These are phyloP conservation scores for Petrolisthes manimaculis DNA, from an alignment of 2,888 invertebrate species.

Conservation along the genomic window DNA sequence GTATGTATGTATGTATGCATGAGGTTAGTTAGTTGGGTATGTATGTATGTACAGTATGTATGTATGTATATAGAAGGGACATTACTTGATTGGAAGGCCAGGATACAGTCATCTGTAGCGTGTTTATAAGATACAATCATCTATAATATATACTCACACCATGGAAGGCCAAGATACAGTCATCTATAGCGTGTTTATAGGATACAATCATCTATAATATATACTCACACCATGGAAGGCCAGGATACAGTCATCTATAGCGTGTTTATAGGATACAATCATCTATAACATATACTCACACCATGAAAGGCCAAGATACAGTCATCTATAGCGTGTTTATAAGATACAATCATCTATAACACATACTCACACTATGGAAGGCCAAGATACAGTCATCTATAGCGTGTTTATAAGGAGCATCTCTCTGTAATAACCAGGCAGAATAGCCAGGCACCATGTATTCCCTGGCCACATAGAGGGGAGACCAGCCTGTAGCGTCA, in stretches of 20 bases:
- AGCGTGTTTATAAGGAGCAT: slow-evolving; percentile 21
- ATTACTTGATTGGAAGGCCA: no score
- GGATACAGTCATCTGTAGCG: background rate
- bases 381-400: slow-evolving; percentile 22
- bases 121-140: background rate
- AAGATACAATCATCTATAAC: background rate
- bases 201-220: background rate
- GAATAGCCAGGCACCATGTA: slow-evolving; percentile 14
- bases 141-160: background rate
- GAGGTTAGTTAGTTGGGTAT: background rate
- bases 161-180: background rate
- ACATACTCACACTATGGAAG: background rate
- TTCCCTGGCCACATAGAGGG: slow-evolving; percentile 22
- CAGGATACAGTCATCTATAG: slow-evolving; percentile 19
- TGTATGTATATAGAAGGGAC: background rate
- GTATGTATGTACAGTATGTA: background rate
- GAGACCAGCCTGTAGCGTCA: slow-evolving; percentile 10
- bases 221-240: slow-evolving; percentile 13
- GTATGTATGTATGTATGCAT: background rate
- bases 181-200: background rate
- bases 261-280: slow-evolving; percentile 21
- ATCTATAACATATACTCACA: background rate
- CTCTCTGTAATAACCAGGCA: slow-evolving; percentile 14
- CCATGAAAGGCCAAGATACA: background rate
- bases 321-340: background rate